These are phyloP conservation scores for Pachydiplax longipennis DNA, from an alignment of 2,888 invertebrate species.

Conservation along the genomic window DNA sequence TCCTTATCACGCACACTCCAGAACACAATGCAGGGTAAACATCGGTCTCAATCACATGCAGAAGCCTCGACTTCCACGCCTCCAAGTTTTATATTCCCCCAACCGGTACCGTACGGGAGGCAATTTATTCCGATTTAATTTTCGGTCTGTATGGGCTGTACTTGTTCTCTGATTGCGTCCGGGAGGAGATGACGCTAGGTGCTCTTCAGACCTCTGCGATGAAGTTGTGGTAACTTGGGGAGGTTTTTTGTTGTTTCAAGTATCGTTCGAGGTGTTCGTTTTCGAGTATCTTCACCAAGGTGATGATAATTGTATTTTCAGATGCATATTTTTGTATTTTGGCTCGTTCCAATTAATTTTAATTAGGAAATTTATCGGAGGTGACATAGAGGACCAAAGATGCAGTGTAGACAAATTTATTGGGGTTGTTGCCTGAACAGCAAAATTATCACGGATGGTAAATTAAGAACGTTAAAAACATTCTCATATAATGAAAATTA, in stretches of 20 bases:
- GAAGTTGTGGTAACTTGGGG: background rate
- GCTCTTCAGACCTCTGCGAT: background rate
- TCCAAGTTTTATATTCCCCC: background rate
- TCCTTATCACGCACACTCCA: slow-evolving; percentile 31
- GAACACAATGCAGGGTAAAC: slow-evolving; percentile 19
- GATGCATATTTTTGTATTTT: background rate
- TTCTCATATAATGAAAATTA: too few species aligned
- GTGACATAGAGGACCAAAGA: too few species aligned
- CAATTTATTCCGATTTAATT: slow-evolving; percentile 37
- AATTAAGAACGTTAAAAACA: too few species aligned
- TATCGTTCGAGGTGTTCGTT: background rate
- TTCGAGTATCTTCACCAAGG: background rate
- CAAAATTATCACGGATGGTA: too few species aligned
- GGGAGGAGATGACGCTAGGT: background rate
- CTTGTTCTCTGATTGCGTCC: background rate
- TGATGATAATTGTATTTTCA: background rate
- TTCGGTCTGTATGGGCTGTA: background rate
- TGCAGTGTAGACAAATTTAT: too few species aligned
- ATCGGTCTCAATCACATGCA: slow-evolving; percentile 16
- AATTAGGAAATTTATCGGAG: too few species aligned
- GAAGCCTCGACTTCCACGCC: background rate
- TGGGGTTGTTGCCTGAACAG: too few species aligned
- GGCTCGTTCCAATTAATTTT: background rate
- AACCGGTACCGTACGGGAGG: background rate
- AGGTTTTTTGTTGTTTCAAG: background rate